phyloP scores from a whole-genome alignment of 2,113 vertebrate genomes.

The Erythrolamprus reginae region DNA sequence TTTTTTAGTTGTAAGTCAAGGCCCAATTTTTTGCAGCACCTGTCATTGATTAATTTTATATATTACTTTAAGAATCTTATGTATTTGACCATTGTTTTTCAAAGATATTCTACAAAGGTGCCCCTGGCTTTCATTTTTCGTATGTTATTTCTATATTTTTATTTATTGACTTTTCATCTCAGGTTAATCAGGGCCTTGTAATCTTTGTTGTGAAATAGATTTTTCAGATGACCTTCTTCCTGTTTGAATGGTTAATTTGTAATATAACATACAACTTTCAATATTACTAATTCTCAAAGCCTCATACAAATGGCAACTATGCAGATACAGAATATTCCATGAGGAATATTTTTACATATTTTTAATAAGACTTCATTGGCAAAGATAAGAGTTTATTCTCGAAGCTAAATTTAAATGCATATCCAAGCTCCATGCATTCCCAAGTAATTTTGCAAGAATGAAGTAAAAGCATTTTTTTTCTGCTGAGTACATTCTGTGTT shows the following conservation, averaged over 20 bases:
- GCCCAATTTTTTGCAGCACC: too few relatives aligned
- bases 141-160: conserved; percentile 3
- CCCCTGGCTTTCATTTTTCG: conserved; percentile 14
- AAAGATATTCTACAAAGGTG: conserved; percentile 8
- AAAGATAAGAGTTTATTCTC: background rate
- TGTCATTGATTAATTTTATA: conserved; percentile 9
- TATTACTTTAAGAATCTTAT: conserved; percentile 29
- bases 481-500: background rate
- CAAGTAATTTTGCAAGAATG: background rate
- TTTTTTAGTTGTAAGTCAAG: too few relatives aligned
- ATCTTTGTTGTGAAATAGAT: background rate
- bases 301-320: background rate
- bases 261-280: background rate
- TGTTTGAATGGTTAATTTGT: background rate
- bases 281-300: background rate
- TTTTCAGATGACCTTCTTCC: background rate
- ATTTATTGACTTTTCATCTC: background rate
- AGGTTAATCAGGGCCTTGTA: background rate
- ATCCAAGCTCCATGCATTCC: background rate
- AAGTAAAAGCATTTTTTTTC: background rate
- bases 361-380: background rate
- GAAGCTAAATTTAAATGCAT: background rate
- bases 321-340: background rate
- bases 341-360: background rate
- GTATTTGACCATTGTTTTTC: conserved; percentile 28